Percentiles rank a stretch among this genome's conserved stretches.
phyloP scores from a whole-genome alignment of 2,797 vertebrate species.

The Rhadinocentrus ornatus region DNA sequence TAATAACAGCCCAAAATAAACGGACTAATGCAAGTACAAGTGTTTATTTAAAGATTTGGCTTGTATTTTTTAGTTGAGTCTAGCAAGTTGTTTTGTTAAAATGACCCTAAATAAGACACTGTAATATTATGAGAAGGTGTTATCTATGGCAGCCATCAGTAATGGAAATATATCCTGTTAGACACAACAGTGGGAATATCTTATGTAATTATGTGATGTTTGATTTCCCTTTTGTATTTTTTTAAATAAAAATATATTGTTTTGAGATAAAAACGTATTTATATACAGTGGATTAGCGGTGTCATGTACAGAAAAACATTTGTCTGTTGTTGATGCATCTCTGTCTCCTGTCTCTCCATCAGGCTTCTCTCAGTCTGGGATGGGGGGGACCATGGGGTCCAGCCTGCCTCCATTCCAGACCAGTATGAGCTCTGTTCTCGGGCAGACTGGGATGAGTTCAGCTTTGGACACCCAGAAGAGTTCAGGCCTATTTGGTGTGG shows the following conservation, averaged over 20 bases:
- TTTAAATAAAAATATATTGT: background rate
- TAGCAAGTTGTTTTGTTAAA: background rate
- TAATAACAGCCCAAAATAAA: background rate
- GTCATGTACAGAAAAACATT: background rate
- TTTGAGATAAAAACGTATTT: background rate
- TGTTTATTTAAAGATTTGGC: background rate
- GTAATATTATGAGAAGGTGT: background rate
- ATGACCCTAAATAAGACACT: background rate
- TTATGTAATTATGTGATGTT: background rate
- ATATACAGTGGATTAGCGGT: background rate
- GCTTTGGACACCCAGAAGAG: conserved; percentile 75
- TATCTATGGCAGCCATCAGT: background rate
- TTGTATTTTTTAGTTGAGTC: background rate
- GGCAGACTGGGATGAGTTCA: conserved; percentile 58
- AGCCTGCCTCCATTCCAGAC: conserved; percentile 77
- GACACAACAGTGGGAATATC: background rate
- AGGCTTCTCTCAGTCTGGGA: conserved; percentile 81
- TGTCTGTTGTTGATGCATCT: conserved; percentile 25
- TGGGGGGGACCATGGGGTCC: conserved; percentile 68
- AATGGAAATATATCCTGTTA: background rate
- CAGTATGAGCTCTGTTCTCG: conserved; percentile 64
- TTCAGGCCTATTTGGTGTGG: conserved; percentile 66
- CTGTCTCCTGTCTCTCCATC: conserved; percentile 31
- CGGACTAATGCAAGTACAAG: background rate
- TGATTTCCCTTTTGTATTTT: background rate